Evolutionary conservation across 2,113 vertebrate species (phyloP).

Genomic region (Climacteris rufus): DNA sequence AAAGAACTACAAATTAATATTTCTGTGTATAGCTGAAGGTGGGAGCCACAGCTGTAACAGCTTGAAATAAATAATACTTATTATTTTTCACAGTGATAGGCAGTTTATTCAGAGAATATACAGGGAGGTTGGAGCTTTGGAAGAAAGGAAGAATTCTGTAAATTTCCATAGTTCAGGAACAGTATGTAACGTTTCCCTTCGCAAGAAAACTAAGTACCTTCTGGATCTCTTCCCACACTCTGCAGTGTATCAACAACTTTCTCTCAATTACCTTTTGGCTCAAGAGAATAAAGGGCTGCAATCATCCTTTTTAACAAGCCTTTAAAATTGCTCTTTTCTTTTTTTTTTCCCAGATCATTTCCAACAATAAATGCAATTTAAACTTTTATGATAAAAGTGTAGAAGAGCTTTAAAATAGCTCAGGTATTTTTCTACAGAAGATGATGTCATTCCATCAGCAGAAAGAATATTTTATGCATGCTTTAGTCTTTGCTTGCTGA

Average conservation of each 20-base stretch:
- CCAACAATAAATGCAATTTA: slow-evolving; percentile 40
- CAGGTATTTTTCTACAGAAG: slow-evolving; percentile 8
- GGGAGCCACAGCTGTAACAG: neutral
- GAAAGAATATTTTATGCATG: neutral
- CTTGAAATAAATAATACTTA: neutral
- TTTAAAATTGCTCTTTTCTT: neutral
- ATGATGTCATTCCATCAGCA: slow-evolving; percentile 26
- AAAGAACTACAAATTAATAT: neutral
- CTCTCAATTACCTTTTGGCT: slow-evolving; percentile 30
- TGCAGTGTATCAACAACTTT: slow-evolving; percentile 9
- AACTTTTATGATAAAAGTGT: slow-evolving; percentile 22
- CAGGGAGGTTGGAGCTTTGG: neutral
- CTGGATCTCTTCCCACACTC: neutral
- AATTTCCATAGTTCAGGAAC: neutral
- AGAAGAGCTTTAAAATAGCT: slow-evolving; percentile 25
- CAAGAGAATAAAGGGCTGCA: neutral
- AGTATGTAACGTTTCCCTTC: neutral
- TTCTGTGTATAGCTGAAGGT: neutral
- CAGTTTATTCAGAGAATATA: neutral
- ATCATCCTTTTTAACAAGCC: slow-evolving; percentile 1
- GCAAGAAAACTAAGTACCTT: slow-evolving; percentile 1
- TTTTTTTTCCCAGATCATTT: neutral
- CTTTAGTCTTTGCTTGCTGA: neutral
- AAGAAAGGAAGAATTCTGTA: neutral
- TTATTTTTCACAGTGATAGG: neutral